These are phyloP conservation scores for Pollenia angustigena DNA, from an alignment of 2,888 invertebrate genomes.

Conservation along the genomic window DNA sequence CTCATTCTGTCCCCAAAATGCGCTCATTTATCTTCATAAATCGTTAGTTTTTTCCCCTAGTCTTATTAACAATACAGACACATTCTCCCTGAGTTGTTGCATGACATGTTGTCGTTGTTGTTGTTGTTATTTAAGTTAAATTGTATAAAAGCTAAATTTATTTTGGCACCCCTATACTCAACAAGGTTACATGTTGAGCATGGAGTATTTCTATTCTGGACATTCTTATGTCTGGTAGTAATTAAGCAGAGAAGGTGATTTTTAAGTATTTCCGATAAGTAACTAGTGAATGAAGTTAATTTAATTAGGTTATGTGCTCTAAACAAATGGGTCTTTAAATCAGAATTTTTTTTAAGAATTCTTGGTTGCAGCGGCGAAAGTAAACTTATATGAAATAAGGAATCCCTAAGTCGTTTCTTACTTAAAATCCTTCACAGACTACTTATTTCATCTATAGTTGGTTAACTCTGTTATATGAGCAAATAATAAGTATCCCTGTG, in stretches of 20 bases:
- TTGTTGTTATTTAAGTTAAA: neutral
- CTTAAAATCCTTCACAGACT: neutral
- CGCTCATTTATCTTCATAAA: slow-evolving; percentile 71
- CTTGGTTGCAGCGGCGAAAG: too few species aligned
- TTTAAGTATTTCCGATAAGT: neutral
- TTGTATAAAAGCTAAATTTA: slow-evolving; percentile 4
- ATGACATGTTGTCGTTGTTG: neutral
- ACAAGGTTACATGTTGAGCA: neutral
- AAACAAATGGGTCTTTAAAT: too few species aligned
- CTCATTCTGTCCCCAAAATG: slow-evolving; percentile 66
- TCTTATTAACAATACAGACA: slow-evolving; percentile 57
- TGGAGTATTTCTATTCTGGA: neutral
- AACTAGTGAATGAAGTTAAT: too few species aligned
- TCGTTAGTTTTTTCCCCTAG: slow-evolving; percentile 50
- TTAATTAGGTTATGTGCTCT: too few species aligned
- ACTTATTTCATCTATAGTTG: slow-evolving; percentile 7
- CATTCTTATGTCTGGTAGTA: neutral
- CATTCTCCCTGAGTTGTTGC: neutral
- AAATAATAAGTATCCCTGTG: slow-evolving; percentile 35
- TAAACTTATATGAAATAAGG: too few species aligned
- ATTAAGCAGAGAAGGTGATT: neutral
- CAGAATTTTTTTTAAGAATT: too few species aligned
- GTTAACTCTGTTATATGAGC: slow-evolving; percentile 30
- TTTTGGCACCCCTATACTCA: neutral
- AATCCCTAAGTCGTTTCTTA: too few species aligned